Percentiles rank a stretch among this genome's conserved stretches.
Conservation (phyloP, 2,113 vertebrate species). For the Pachypanchax playfairii region DNA sequence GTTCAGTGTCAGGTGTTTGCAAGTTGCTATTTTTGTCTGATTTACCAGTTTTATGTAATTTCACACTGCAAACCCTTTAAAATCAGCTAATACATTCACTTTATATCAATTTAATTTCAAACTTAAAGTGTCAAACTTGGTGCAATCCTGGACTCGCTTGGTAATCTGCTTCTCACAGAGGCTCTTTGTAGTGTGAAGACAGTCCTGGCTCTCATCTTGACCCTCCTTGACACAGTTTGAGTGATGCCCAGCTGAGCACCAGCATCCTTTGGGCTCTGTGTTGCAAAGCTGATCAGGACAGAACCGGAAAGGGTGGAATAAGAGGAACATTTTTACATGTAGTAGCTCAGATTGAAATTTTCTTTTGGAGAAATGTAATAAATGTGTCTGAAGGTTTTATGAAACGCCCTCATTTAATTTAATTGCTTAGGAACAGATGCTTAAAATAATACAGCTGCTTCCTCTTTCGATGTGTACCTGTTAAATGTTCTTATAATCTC, state of each 20-base stretch:
- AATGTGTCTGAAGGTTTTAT: slow-evolving; percentile 37
- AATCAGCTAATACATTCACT: too few relatives aligned
- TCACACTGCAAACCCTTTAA: too few relatives aligned
- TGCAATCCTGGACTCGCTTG: too few relatives aligned
- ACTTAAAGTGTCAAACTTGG: too few relatives aligned
- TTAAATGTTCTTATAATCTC: slow-evolving; percentile 3
- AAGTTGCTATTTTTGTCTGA: too few relatives aligned
- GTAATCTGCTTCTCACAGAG: too few relatives aligned
- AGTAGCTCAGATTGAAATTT: slow-evolving; percentile 20
- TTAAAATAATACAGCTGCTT: too few relatives aligned
- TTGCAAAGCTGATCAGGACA: slow-evolving; percentile 43
- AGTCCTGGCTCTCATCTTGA: slow-evolving; percentile 33
- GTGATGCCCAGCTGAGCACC: slow-evolving; percentile 42
- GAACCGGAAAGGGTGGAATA: slow-evolving; percentile 38
- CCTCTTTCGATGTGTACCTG: slow-evolving; percentile 12
- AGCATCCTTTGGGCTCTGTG: slow-evolving; percentile 44
- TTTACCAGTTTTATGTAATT: too few relatives aligned
- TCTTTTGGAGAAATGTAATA: slow-evolving; percentile 25
- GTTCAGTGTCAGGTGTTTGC: too few relatives aligned
- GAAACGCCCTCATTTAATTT: background rate
- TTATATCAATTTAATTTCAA: too few relatives aligned
- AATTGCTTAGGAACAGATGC: background rate
- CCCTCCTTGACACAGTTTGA: slow-evolving; percentile 16
- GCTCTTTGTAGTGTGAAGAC: slow-evolving; percentile 55
- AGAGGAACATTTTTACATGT: slow-evolving; percentile 7